Evolutionary conservation across 2,113 vertebrate genomes (phyloP).

Genomic region (Menura novaehollandiae): DNA sequence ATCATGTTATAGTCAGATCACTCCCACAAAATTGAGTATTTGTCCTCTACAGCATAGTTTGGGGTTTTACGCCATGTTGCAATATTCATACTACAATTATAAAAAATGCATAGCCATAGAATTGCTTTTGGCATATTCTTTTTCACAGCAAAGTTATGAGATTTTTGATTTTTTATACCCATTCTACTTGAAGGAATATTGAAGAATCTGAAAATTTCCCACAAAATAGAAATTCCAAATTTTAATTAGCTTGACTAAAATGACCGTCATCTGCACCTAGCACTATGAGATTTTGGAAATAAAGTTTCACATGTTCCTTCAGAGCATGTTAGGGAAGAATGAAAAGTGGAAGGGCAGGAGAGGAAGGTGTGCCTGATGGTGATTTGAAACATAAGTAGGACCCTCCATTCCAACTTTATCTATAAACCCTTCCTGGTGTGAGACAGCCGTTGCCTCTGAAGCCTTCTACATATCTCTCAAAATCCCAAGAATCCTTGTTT

Average conservation of each 20-base stretch:
- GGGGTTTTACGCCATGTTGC: background rate
- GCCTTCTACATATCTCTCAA: background rate
- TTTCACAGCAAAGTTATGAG: background rate
- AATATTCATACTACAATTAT: conserved; percentile 44
- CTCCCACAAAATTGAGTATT: background rate
- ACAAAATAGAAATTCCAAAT: background rate
- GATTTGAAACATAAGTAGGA: background rate
- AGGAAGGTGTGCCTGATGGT: background rate
- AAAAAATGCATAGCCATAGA: conserved; percentile 39
- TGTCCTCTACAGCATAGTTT: background rate
- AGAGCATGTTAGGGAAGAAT: background rate
- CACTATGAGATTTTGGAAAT: background rate
- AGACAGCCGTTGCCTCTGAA: background rate
- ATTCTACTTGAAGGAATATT: background rate
- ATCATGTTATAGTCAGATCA: background rate
- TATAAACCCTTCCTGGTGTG: background rate
- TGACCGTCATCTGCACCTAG: rapidly evolving
- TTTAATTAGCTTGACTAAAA: background rate
- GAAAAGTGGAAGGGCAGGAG: background rate
- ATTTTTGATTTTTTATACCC: background rate
- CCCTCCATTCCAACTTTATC: background rate
- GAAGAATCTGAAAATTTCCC: background rate
- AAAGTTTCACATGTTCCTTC: background rate
- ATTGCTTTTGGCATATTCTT: conserved; percentile 14
- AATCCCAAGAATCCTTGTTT: background rate